Evolutionary conservation across 2,797 vertebrate genomes (phyloP).

Genomic region (Pagetopsis macropterus): DNA sequence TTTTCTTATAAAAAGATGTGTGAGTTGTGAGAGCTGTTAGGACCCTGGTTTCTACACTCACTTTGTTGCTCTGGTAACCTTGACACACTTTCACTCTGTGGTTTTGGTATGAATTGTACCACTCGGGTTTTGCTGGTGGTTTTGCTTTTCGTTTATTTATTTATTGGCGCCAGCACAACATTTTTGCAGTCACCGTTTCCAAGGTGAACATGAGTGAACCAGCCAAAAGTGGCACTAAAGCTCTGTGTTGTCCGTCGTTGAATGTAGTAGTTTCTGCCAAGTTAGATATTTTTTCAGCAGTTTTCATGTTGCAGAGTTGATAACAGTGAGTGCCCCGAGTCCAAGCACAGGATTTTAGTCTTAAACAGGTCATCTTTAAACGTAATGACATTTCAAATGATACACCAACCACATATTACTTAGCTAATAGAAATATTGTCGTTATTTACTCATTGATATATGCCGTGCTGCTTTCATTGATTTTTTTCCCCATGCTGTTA

Average conservation of each 20-base stretch:
- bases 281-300: constrained; percentile 13
- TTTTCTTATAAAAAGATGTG: too few relatives aligned
- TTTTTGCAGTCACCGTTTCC: constrained; percentile 33
- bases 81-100: background rate
- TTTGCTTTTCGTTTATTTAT: constrained; percentile 16
- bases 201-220: constrained; percentile 20
- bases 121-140: background rate
- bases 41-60: background rate
- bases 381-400: background rate
- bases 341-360: background rate
- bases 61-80: background rate
- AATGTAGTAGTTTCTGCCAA: background rate
- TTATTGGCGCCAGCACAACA: constrained; percentile 3
- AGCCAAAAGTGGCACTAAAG: background rate
- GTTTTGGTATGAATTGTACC: background rate
- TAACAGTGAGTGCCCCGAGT: background rate
- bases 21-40: background rate
- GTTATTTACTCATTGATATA: background rate
- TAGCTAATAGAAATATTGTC: background rate
- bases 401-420: background rate
- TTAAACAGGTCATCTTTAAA: background rate
- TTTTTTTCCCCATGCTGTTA: background rate
- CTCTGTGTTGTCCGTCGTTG: background rate
- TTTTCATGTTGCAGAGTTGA: constrained; percentile 7
- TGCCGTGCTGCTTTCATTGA: background rate